Base-by-base conservation (phyloP, 1,140 invertebrate genomes). In the Formica exsecta region DNA sequence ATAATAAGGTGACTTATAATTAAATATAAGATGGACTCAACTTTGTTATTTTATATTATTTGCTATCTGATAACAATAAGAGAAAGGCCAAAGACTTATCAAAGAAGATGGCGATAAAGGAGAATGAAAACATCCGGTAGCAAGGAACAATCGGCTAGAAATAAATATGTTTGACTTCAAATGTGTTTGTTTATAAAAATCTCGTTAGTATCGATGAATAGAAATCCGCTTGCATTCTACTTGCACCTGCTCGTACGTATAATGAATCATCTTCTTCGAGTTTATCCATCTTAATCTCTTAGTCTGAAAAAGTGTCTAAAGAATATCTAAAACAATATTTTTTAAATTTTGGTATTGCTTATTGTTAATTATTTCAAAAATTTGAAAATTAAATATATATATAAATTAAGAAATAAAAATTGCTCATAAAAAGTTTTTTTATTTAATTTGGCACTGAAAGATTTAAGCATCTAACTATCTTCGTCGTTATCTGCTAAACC, bases 121-220 rank as follows among this genome's bases (percentile, higher is more conserved):
- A 19, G 8, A 83, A 74, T 73, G 36, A 73, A 70, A 32, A 38
- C 29, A 16, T 19, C 25, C 29, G 25, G n/a, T 25, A 80, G 44
- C n/a, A 36, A 70, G 68, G 65, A 73, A 81, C 51, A 81, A 81
- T 71, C 29, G 65, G 8, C 7, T 29, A 71, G 11, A 13, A 51
- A 62, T 62, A 68, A 68, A 68, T 44, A 70, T 57, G 16, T 74
- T 74, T 36, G 54, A 73, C 54, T 73, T 61, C 11, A 25, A 36
- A 61, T 74, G 79, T 61, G 79, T 73, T 83, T 59, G 66, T 48
- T 25, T 83, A 71, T 32, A 66, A 73, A 81, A 57, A 44, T 62
- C 79, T 83, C 68, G n/a, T 83, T 83, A 74, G 16, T 41, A 61
- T 48, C 68, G 54, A 83, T 83, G 79, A 83, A 83, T 83, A 83